These are phyloP conservation scores for Catamblyrhynchus diadema DNA, from an alignment of 2,797 vertebrate species.

Conservation along the genomic window DNA sequence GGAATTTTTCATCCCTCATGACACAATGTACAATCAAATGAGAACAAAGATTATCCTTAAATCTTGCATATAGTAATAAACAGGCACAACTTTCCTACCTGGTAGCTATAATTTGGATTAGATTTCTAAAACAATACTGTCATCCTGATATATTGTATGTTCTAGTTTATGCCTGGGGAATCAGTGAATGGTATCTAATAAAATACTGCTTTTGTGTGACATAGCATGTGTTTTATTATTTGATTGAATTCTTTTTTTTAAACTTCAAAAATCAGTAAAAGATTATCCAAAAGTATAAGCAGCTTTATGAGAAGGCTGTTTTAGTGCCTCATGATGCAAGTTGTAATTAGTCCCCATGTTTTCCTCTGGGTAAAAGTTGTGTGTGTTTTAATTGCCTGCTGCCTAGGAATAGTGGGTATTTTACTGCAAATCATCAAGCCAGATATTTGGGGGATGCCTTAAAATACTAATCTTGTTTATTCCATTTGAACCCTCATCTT, in stretches of 20 bases:
- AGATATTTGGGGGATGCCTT: background rate
- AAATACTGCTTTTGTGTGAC: background rate
- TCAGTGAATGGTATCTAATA: background rate
- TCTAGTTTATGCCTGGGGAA: background rate
- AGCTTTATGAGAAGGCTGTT: background rate
- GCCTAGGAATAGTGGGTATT: background rate
- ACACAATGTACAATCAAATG: background rate
- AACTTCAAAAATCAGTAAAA: background rate
- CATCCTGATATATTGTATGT: background rate
- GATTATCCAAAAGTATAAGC: background rate
- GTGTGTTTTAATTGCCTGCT: background rate
- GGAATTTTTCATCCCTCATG: background rate
- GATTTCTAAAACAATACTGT: background rate
- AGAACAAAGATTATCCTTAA: background rate
- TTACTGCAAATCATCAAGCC: background rate
- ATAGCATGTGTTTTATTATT: background rate
- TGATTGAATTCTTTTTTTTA: background rate
- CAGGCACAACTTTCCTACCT: background rate
- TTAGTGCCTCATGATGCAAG: background rate
- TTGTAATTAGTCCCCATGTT: background rate
- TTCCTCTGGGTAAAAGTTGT: background rate
- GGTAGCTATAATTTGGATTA: background rate
- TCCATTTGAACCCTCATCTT: background rate
- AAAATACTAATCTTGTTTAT: background rate
- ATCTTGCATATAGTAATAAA: background rate